Percentiles rank a stretch among this genome's conserved stretches.
phyloP scores from a whole-genome alignment of 2,888 invertebrate genomes.

The Metacarcinus magister region DNA sequence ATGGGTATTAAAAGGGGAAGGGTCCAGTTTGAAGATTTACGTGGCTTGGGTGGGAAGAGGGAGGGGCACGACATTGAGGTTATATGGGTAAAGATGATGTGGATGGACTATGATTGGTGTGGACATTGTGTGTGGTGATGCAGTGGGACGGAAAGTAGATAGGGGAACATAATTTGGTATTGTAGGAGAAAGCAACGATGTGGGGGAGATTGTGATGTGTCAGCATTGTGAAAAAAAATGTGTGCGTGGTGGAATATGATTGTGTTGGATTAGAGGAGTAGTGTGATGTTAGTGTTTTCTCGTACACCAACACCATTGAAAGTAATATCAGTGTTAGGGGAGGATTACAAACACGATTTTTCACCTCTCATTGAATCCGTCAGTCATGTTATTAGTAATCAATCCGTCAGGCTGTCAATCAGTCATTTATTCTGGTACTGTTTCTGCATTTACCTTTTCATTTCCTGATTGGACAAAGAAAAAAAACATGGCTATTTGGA shows the following conservation, averaged over 20 bases:
- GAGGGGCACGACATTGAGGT: neutral
- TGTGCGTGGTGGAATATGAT: neutral
- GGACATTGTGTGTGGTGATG: neutral
- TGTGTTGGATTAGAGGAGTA: no score
- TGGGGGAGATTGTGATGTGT: neutral
- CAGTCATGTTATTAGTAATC: neutral
- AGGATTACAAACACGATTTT: neutral
- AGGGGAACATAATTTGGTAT: neutral
- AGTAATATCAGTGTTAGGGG: neutral
- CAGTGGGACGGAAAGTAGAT: neutral
- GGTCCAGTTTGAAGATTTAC: neutral
- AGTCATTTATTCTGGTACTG: no score
- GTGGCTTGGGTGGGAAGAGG: neutral
- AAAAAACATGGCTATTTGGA: neutral
- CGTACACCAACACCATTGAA: neutral
- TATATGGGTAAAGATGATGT: neutral
- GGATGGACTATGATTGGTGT: neutral
- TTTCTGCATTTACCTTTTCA: neutral
- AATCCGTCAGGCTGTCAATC: neutral
- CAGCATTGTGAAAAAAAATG: neutral
- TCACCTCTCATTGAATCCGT: neutral
- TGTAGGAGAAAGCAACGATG: neutral
- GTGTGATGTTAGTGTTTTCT: neutral
- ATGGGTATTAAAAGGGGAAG: constrained; percentile 31
- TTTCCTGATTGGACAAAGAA: neutral